Percentiles rank a stretch among this genome's conserved stretches.
phyloP scores from a whole-genome alignment of 2,797 vertebrate species.

The Coreius guichenoti region DNA sequence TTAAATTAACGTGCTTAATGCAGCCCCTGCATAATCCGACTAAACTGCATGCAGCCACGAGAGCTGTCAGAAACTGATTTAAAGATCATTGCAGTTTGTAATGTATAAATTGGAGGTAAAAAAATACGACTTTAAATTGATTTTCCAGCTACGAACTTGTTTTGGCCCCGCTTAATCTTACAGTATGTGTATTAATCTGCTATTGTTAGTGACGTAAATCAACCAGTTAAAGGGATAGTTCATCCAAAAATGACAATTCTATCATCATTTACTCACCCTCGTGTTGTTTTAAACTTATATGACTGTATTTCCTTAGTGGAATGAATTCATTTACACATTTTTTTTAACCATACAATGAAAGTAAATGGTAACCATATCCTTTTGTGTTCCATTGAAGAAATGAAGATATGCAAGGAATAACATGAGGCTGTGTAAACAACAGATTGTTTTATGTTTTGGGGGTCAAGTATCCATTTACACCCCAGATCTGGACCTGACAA shows the following conservation, averaged over 20 bases:
- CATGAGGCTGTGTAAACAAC: conserved; percentile 1
- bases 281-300: not conserved
- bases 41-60: not conserved
- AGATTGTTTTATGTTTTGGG: not conserved
- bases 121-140: not conserved
- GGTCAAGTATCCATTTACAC: not conserved
- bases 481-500: not conserved
- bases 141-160: not conserved
- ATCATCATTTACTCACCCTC: not conserved
- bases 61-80: conserved; percentile 22
- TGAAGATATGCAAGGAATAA: not conserved
- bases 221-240: not conserved
- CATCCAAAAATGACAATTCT: not conserved
- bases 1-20: conserved; percentile 23
- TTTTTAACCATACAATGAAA: not conserved
- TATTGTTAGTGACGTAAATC: not conserved
- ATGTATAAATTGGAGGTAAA: not conserved
- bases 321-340: not conserved
- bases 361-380: not conserved
- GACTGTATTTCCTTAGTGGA: not conserved
- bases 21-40: conserved; percentile 30
- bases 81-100: not conserved
- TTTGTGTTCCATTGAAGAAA: not conserved
- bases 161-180: not conserved
- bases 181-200: not conserved